phyloP scores from a whole-genome alignment of 2,113 vertebrate species.

The Ammodytes marinus region DNA sequence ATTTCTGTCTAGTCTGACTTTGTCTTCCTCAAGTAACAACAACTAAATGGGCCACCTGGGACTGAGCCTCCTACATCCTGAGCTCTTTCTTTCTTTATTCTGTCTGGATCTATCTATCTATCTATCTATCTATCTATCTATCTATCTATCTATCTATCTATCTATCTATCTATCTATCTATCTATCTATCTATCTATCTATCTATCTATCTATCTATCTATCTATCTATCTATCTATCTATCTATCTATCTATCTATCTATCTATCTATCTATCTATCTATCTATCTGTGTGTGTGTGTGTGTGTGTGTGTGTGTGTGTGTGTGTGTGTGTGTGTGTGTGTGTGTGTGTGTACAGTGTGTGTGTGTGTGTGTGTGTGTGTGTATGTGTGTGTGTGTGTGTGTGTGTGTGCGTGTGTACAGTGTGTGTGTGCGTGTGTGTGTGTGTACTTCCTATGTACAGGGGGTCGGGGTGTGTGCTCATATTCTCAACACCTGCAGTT shows the following conservation, averaged over 20 bases:
- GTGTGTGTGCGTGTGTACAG: no score
- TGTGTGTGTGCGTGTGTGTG: slow-evolving; percentile 22
- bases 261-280: background rate
- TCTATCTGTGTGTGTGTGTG: no score
- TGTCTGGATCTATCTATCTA: slow-evolving; percentile 18
- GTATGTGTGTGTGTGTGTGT: no score
- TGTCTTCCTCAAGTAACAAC: slow-evolving; percentile 40
- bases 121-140: background rate
- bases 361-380: no score
- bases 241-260: background rate
- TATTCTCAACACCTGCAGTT: slow-evolving; percentile 17
- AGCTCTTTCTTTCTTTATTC: slow-evolving; percentile 24
- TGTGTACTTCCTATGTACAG: slow-evolving; percentile 47
- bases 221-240: background rate
- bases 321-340: no score
- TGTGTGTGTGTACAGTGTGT: no score
- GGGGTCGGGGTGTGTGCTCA: slow-evolving; percentile 19
- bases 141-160: background rate
- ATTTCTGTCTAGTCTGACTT: slow-evolving; percentile 55
- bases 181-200: background rate
- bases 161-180: no score
- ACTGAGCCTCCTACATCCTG: background rate
- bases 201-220: background rate
- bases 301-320: slow-evolving; percentile 3
- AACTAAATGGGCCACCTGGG: slow-evolving; percentile 48